phyloP scores from a whole-genome alignment of 2,888 invertebrate species.

The Scaeva pyrastri region DNA sequence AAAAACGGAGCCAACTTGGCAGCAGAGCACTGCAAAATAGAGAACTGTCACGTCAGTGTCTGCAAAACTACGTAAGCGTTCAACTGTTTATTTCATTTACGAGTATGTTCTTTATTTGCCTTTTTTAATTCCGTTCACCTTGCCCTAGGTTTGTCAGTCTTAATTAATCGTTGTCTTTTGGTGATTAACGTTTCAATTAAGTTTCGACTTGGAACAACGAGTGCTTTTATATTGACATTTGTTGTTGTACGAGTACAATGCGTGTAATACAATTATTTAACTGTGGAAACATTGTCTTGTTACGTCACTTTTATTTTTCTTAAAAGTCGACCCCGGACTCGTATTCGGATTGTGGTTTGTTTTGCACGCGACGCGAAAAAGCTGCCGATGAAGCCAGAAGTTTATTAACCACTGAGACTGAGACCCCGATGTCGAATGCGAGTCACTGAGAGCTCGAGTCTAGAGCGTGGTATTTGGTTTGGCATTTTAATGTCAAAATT shows the following conservation, averaged over 20 bases:
- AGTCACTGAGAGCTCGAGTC: constrained; percentile 47
- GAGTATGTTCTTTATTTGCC: neutral
- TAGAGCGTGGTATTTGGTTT: constrained; percentile 65
- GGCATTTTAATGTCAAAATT: constrained; percentile 53
- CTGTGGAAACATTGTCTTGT: constrained; percentile 2
- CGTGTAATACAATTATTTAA: neutral
- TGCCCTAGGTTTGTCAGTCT: constrained; percentile 69
- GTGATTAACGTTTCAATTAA: constrained; percentile 56
- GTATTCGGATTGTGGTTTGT: constrained; percentile 27
- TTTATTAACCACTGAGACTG: constrained; percentile 60
- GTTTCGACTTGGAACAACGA: constrained; percentile 15
- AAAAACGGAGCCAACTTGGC: constrained; percentile 23
- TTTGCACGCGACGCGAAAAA: constrained; percentile 41
- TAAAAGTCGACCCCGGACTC: constrained; percentile 31
- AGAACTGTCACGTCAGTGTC: constrained; percentile 9
- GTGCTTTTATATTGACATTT: constrained; percentile 6
- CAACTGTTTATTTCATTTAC: neutral
- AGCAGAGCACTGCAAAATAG: constrained; percentile 6
- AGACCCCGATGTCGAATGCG: no score
- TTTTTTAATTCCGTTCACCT: constrained; percentile 50
- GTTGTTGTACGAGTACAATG: neutral
- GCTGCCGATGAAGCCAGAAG: constrained; percentile 46
- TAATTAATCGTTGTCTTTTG: constrained; percentile 54
- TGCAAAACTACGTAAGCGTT: constrained; percentile 11
- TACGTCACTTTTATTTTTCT: constrained; percentile 45